Evolutionary conservation across 1,140 invertebrate genomes (phyloP).

Genomic region (Megathymus violae): DNA sequence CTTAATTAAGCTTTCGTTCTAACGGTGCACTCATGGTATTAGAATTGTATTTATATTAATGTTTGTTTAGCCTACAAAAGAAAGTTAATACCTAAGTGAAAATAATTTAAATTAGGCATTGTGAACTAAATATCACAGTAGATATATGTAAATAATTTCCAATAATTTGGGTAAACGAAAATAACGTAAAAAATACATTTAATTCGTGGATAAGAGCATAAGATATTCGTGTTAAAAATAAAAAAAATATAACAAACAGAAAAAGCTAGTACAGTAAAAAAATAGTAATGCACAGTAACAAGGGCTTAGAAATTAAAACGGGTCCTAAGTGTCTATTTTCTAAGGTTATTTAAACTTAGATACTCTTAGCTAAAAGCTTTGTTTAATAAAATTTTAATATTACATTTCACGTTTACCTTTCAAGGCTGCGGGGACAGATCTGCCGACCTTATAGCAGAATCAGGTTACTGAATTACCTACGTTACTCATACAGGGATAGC

Average conservation of each 20-base stretch:
- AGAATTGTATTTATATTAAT: neutral
- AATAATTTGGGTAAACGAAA: too few species aligned
- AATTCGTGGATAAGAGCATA: too few species aligned
- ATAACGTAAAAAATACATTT: too few species aligned
- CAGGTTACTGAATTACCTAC: conserved; percentile 25
- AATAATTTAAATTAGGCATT: too few species aligned
- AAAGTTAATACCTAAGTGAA: too few species aligned
- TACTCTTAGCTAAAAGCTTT: conserved; percentile 8
- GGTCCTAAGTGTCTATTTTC: neutral
- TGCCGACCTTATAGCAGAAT: conserved; percentile 4
- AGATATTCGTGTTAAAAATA: too few species aligned
- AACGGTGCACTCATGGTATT: neutral
- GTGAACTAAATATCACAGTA: too few species aligned
- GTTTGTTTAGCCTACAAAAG: too few species aligned
- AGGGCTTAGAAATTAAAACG: neutral
- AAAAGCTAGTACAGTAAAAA: too few species aligned
- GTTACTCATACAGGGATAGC: conserved; percentile 7
- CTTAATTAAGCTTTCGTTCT: neutral
- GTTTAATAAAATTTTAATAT: conserved; percentile 16
- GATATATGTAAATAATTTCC: too few species aligned
- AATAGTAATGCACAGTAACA: too few species aligned
- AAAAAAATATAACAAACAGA: too few species aligned
- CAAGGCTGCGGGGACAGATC: neutral
- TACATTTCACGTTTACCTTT: neutral
- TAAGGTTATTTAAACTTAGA: neutral